Base-by-base conservation (phyloP, 2,888 invertebrate species). In the Conomelus anceps region DNA sequence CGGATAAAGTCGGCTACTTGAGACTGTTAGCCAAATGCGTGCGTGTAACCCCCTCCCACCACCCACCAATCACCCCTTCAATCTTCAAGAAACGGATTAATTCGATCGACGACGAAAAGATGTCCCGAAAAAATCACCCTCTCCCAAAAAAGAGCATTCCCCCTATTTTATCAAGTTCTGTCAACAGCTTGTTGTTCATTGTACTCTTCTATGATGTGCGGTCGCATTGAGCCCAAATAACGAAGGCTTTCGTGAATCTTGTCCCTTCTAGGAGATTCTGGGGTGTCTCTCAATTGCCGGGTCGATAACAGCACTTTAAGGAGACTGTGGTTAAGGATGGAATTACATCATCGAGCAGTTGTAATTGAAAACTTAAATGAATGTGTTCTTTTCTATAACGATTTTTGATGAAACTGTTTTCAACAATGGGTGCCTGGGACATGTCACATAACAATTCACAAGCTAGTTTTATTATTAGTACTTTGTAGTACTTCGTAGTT, bases 1-100 rank as follows among this genome's bases (percentile, higher is more conserved):
- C 84, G 88, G 88, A 84, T 88, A 88, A 85, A 85, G 88, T 85
- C 23, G 86, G 86, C 23, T n/a, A 23, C 86, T 86, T 86, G 29
- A 86, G 86, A 86, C 63, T n/a, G 13, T 3, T 34, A 34, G 34
- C 13, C 9, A 13, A 34, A 17, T 11, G 34, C 34, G 63, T 63
- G 63, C 63, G n/a, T 63, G 63, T 63, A n/a, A 20, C 7, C 63
- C n/a, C 17, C 34, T 34, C 17, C 34, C 17, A 11, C 17, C 34
- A n/a, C n/a, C n/a, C n/a, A n/a, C n/a, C n/a, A n/a, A n/a, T n/a
- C n/a, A n/a, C n/a, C n/a, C n/a, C n/a, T n/a, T n/a, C n/a, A n/a
- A n/a, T n/a, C n/a, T n/a, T n/a, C n/a, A n/a, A n/a, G n/a, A n/a
- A n/a, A n/a, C n/a, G n/a, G n/a, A n/a, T 34, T 34, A 34, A 34